Conservation (phyloP, 1,140 invertebrate genomes). For the Drosophila equinoxialis region DNA sequence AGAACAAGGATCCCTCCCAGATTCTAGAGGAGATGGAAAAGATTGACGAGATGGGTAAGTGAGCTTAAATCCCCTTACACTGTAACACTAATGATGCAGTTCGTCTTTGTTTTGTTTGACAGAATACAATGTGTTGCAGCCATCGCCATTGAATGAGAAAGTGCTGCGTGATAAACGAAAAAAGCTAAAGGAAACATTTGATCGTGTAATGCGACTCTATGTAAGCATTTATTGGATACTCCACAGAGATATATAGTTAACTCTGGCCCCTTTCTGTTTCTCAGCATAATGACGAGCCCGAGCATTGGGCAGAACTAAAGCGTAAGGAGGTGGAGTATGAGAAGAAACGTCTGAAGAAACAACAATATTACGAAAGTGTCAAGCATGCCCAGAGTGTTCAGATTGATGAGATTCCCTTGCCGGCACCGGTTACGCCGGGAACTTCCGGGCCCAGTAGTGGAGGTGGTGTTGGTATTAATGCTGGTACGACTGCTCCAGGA, state of each 20-base stretch:
- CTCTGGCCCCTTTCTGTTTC: neutral
- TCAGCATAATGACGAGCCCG: slow-evolving; percentile 97
- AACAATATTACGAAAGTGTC: slow-evolving; percentile 97
- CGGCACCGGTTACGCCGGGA: slow-evolving; percentile 85
- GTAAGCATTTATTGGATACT: slow-evolving; percentile 87
- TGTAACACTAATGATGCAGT: slow-evolving; percentile 10
- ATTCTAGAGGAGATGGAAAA: slow-evolving; percentile 98
- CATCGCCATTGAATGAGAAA: slow-evolving; percentile 97
- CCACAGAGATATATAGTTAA: slow-evolving; percentile 33
- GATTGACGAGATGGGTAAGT: slow-evolving; percentile 98
- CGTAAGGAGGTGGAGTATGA: slow-evolving; percentile 97
- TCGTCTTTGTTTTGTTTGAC: slow-evolving; percentile 32
- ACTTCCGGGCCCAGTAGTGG: neutral
- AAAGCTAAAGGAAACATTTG: slow-evolving; percentile 97
- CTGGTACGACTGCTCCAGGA: neutral
- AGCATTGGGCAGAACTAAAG: slow-evolving; percentile 95
- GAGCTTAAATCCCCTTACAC: neutral
- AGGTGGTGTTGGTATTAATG: slow-evolving; percentile 4
- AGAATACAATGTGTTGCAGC: slow-evolving; percentile 97
- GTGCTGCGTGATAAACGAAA: slow-evolving; percentile 98
- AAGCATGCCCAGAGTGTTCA: slow-evolving; percentile 96
- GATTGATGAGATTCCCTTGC: slow-evolving; percentile 98
- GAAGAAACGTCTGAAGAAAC: slow-evolving; percentile 91
- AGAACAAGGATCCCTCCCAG: slow-evolving; percentile 98
- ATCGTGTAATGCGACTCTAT: slow-evolving; percentile 97